phyloP scores from a whole-genome alignment of 30 jellyfish, hydroid and myxozoan genomes.

The Hydractinia echinata region DNA sequence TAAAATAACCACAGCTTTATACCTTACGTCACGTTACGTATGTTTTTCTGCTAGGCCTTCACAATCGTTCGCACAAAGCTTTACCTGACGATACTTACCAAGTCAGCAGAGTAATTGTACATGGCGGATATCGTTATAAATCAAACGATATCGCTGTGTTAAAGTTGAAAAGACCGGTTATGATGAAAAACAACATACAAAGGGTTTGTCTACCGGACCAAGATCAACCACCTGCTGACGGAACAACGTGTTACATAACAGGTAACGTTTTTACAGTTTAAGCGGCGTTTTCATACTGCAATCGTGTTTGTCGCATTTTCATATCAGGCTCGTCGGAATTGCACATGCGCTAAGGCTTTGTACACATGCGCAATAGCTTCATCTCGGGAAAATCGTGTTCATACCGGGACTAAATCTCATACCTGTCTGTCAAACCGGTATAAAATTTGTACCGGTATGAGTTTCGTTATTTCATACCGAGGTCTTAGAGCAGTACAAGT shows the following conservation, averaged over 20 bases:
- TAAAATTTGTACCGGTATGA: no score
- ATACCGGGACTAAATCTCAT: no score
- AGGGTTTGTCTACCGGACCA: constrained; percentile 71
- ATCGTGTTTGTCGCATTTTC: background rate
- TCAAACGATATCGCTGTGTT: constrained; percentile 52
- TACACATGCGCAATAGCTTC: no score
- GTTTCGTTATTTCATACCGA: no score
- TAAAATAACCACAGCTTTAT: background rate
- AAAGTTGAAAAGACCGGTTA: constrained; percentile 38
- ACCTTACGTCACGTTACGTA: no score
- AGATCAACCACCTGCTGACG: constrained; percentile 34
- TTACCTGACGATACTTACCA: constrained; percentile 46
- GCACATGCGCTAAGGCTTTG: no score
- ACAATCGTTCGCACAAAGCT: constrained; percentile 45
- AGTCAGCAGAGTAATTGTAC: constrained; percentile 39
- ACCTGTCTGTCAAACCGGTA: no score
- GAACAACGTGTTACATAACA: constrained; percentile 53
- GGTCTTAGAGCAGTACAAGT: no score
- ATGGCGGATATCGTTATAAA: constrained; percentile 29
- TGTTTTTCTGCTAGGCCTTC: constrained; percentile 39
- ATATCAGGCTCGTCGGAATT: no score
- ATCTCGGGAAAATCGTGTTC: no score
- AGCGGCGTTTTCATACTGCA: background rate
- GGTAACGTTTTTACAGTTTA: constrained; percentile 27
- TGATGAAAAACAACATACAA: constrained; percentile 21